Base-by-base conservation (phyloP, 2,888 invertebrate species). In the Linyphia triangularis region DNA sequence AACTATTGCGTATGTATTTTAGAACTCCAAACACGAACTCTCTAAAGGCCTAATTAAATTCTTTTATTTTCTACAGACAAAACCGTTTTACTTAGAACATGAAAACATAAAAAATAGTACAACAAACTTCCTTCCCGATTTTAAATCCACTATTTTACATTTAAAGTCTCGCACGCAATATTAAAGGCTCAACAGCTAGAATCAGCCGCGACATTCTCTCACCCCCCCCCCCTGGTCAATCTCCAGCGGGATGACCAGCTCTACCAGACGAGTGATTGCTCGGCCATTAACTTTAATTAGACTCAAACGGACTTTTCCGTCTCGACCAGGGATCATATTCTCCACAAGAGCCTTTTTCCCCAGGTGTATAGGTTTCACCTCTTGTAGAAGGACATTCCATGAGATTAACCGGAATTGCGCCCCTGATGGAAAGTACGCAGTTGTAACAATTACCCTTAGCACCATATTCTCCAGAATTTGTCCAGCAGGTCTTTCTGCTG, bases 141-240 rank as follows among this genome's bases (percentile, higher is more conserved):
- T n/a, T n/a, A n/a, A n/a, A n/a, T n/a, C n/a, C n/a, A n/a, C n/a
- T n/a, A n/a, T n/a, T n/a, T n/a, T n/a, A n/a, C n/a, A n/a, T n/a
- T n/a, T n/a, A n/a, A n/a, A n/a, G n/a, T n/a, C n/a, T n/a, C n/a
- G n/a, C n/a, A n/a, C n/a, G n/a, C n/a, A n/a, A n/a, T n/a, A n/a
- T n/a, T n/a, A n/a, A n/a, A n/a, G n/a, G n/a, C n/a, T n/a, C n/a
- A n/a, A n/a, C n/a, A n/a, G n/a, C n/a, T n/a, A n/a, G n/a, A n/a
- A n/a, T 43, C 43, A 16, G 9, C 43, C 43, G 16, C 13, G 13
- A 22, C 70, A 43, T 43, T n/a, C n/a, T n/a, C n/a, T n/a, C n/a
- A n/a, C 43, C 22, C 22, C 70, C 70, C 70, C 70, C 40, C 70
- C 43, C 43, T 72, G 70, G 70, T 72, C 70, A 28, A 26, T 10